Conservation (phyloP, 1,140 invertebrate species). For the Caenorhabditis brenneri region DNA sequence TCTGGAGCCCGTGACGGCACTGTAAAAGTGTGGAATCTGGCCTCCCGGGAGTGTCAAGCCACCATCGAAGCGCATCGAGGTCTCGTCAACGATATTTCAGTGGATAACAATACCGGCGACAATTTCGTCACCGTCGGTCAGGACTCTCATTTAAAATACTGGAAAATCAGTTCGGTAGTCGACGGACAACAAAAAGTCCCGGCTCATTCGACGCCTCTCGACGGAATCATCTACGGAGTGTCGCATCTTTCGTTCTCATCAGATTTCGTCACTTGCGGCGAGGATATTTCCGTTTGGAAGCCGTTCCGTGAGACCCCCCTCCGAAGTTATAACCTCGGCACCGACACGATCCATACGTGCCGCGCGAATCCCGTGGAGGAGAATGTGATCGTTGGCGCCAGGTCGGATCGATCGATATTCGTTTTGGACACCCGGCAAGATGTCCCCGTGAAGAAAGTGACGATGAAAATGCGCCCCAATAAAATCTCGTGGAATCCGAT, state of each 20-base stretch:
- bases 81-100: constrained; percentile 78
- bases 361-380: constrained; percentile 87
- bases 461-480: constrained; percentile 84
- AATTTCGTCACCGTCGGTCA: constrained; percentile 78
- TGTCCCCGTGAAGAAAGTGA: constrained; percentile 82
- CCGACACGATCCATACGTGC: constrained; percentile 86
- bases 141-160: constrained; percentile 93
- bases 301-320: constrained; percentile 76
- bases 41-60: constrained; percentile 78
- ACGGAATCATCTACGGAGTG: constrained; percentile 77
- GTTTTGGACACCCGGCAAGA: constrained; percentile 89
- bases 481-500: constrained; percentile 95
- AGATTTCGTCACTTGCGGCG: constrained; percentile 90
- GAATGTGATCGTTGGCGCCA: constrained; percentile 81
- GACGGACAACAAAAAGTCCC: constrained; percentile 78
- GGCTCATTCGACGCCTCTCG: constrained; percentile 79
- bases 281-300: constrained; percentile 84
- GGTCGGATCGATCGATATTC: constrained; percentile 90
- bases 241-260: constrained; percentile 82
- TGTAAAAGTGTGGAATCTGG: constrained; percentile 87
- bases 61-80: constrained; percentile 89
- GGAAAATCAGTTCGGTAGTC: constrained; percentile 75
- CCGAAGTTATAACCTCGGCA: constrained; percentile 85
- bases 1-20: constrained; percentile 95
- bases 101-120: constrained; percentile 61